Conservation (phyloP, 2,113 vertebrate genomes). For the Oriolus oriolus region DNA sequence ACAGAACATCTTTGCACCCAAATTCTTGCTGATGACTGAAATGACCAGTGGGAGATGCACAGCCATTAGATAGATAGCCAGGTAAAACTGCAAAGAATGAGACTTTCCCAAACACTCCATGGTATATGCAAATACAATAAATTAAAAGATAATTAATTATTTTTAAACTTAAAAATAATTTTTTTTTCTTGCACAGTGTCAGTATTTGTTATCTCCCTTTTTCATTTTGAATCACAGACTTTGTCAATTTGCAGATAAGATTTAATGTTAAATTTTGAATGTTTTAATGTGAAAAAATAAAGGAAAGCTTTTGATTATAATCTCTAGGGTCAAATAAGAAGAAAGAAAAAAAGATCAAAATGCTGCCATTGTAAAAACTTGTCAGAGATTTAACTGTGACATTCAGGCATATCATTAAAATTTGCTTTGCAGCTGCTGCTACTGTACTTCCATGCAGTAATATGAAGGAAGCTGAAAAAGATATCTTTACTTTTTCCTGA, state of each 20-base stretch:
- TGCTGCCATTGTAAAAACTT: neutral
- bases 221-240: neutral
- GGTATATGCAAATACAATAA: neutral
- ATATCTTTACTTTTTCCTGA: neutral
- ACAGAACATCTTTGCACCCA: neutral
- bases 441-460: neutral
- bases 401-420: neutral
- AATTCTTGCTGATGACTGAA: neutral
- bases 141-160: neutral
- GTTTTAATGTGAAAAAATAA: neutral
- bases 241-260: neutral
- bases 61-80: neutral
- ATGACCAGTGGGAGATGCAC: neutral
- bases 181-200: neutral
- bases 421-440: neutral
- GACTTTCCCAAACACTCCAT: neutral
- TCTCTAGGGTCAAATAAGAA: neutral
- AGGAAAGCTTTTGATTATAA: neutral
- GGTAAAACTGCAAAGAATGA: neutral
- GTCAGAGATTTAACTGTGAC: neutral
- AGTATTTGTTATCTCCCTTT: neutral
- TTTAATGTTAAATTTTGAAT: neutral
- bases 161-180: neutral
- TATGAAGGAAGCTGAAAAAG: neutral
- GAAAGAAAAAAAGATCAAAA: neutral